A percentile compares a stretch with the other conserved stretches of the same genome.
Conservation (phyloP, 2,113 vertebrate genomes). For the Lagopus leucura region DNA sequence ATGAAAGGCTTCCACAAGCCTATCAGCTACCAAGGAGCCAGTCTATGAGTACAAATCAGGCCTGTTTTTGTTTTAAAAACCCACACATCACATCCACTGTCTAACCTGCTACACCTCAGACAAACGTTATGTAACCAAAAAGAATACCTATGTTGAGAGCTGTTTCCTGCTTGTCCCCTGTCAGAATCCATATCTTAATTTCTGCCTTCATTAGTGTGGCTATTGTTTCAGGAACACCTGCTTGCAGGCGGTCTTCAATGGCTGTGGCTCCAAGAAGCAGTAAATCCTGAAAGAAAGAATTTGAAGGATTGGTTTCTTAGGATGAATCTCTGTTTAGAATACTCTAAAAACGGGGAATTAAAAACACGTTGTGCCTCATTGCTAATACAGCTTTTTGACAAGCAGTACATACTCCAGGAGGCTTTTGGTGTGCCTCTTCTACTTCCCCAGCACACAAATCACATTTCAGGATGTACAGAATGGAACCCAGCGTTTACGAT, state of each 20-base stretch:
- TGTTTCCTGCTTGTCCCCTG: conserved; percentile 97
- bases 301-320: not conserved
- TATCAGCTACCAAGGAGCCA: not conserved
- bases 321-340: not conserved
- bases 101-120: not conserved
- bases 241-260: conserved; percentile 95
- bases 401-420: not conserved
- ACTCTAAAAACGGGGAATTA: not conserved
- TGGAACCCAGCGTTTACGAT: not conserved
- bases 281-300: conserved; percentile 82
- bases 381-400: not conserved
- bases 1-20: not conserved
- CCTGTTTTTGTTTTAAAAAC: not conserved
- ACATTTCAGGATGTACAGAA: not conserved
- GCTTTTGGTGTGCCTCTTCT: not conserved
- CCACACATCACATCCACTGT: not conserved
- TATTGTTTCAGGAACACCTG: conserved; percentile 96
- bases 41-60: not conserved
- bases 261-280: conserved; percentile 93
- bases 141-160: conserved; percentile 93
- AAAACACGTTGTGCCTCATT: not conserved
- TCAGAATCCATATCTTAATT: conserved; percentile 98
- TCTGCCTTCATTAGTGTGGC: conserved; percentile 91
- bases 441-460: not conserved
- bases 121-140: not conserved